These are phyloP conservation scores for Raja brachyura DNA, from an alignment of 2,113 vertebrate species.

Conservation along the genomic window DNA sequence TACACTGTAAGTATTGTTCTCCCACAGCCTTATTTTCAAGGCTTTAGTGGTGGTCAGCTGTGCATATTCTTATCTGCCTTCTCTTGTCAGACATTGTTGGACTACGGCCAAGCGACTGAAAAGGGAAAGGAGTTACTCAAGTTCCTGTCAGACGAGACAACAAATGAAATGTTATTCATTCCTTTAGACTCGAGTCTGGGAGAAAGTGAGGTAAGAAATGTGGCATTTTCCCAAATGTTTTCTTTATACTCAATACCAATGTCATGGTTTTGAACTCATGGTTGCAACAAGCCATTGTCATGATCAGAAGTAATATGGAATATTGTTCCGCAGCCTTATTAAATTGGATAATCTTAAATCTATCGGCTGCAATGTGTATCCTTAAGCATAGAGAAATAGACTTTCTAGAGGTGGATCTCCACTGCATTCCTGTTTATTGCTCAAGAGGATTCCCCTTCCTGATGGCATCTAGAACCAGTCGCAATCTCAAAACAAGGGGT, in stretches of 20 bases:
- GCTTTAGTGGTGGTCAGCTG: not conserved
- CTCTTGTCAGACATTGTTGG: conserved; percentile 65
- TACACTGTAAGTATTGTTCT: conserved; percentile 66
- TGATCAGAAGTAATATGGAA: not conserved
- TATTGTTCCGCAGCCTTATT: not conserved
- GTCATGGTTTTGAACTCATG: no score
- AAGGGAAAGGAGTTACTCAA: conserved; percentile 66
- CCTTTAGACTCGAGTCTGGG: conserved; percentile 76
- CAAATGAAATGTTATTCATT: conserved; percentile 77
- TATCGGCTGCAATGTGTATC: not conserved
- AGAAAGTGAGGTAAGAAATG: conserved; percentile 63
- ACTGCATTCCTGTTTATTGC: no score
- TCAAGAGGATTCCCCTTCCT: no score
- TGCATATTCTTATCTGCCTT: not conserved
- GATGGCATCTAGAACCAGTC: no score
- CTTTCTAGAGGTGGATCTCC: no score
- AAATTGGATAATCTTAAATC: not conserved
- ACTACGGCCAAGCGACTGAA: conserved; percentile 61
- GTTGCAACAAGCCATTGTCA: not conserved
- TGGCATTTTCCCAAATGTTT: not conserved
- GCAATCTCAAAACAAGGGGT: no score
- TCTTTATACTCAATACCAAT: not conserved
- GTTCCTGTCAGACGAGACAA: conserved; percentile 63
- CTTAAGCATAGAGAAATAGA: not conserved
- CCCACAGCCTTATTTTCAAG: not conserved